Evolutionary conservation across 2,888 invertebrate species (phyloP), one percentile per base, ranked within the genome.

Genomic region (Cephus rjabovi): DNA sequence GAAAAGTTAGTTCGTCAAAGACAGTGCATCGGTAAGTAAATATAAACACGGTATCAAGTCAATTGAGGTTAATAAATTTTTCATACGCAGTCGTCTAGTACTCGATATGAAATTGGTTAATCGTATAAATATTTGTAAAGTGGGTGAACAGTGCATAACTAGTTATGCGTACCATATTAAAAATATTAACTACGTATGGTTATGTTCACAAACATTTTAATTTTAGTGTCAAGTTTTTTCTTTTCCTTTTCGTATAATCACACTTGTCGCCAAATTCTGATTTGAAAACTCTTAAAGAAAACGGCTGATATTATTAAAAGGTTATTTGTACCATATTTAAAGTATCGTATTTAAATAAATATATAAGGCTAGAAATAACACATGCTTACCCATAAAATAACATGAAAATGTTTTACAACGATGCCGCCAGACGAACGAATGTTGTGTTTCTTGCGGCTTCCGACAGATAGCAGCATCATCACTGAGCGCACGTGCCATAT

Each of bases 401-500:
- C 23, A 23, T 56, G 40, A 56, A 56, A 23, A 56, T 23, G 40
- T 23, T 56, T 56, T 56, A 56, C 40, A 23, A 56, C 6, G 40
- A 56, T 56, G 40, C 40, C 23, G 34, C 74, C 76, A 37, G 75
- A 40, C 73, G 69, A 37, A 68, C n/a, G 34, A 30, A 33, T 34
- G 33, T 9, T 73, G 31, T 75, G 37, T 37, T 56, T 77, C 70
- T 12, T 23, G 33, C 68, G 70, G 73, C 40, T 56, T 33, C 84
- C 86, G 83, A 79, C 82, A 87, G 87, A 86, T 86, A 83, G 86
- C 87, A 85, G 83, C 85, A 87, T 82, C 81, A 79, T 76, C 80
- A 82, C 83, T 82, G 75, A 81, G 79, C 81, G 82, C 84, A 84
- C 81, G 83, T 84, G 83, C 84, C 82, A 74, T 69, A 68, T 69